Evolutionary conservation across 92 coral and sea anemone genomes (phyloP).

Genomic region (Epizoanthus fatuus): DNA sequence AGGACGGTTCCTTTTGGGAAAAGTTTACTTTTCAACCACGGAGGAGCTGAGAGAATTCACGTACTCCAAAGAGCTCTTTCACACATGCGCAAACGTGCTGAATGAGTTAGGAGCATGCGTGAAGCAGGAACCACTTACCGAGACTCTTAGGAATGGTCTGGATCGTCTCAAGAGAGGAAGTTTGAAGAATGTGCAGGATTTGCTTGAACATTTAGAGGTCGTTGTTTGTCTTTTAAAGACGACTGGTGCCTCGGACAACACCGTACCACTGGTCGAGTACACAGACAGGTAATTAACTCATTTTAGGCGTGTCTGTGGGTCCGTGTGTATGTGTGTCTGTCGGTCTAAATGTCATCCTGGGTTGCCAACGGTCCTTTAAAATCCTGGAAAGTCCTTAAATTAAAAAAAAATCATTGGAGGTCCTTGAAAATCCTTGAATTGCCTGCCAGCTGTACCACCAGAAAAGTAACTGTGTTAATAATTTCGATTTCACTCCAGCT

Average conservation of each 20-base stretch:
- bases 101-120: constrained; percentile 57
- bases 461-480: no score
- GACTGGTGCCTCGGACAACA: constrained; percentile 55
- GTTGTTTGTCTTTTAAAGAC: constrained; percentile 85
- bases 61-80: constrained; percentile 80
- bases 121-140: constrained; percentile 63
- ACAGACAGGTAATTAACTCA: constrained; percentile 2
- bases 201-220: constrained; percentile 86
- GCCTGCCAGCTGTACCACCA: no score
- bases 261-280: constrained; percentile 69
- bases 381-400: no score
- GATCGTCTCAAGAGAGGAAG: constrained; percentile 68
- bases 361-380: no score
- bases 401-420: no score
- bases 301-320: no score
- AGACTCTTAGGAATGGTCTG: constrained; percentile 65
- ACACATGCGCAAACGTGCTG: constrained; percentile 68
- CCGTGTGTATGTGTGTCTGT: no score
- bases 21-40: constrained; percentile 57
- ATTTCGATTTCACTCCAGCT: no score
- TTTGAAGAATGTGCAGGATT: constrained; percentile 65
- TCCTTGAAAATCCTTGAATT: no score
- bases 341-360: no score
- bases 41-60: constrained; percentile 65
- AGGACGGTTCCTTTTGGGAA: constrained; percentile 60